These are phyloP conservation scores for Psittacus erithacus DNA, from an alignment of 2,113 vertebrate genomes.

Conservation along the genomic window DNA sequence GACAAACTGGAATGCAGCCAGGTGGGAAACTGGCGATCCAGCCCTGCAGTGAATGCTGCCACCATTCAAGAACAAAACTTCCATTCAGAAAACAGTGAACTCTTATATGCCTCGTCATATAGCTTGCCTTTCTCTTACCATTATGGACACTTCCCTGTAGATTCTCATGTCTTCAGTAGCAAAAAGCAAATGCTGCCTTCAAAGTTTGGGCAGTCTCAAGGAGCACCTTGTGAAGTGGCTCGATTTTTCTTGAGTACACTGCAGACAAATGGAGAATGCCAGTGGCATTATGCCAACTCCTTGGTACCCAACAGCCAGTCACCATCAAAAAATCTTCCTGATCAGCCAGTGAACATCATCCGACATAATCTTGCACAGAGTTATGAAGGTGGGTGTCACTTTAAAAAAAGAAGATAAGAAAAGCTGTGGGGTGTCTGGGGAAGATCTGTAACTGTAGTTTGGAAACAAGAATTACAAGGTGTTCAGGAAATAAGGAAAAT, in stretches of 20 bases:
- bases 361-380: constrained; percentile 72
- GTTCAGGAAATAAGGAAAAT: not conserved
- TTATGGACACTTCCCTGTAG: constrained; percentile 79
- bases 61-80: constrained; percentile 78
- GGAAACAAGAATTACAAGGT: not conserved
- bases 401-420: not conserved
- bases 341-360: constrained; percentile 67
- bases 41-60: constrained; percentile 64
- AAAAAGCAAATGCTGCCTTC: constrained; percentile 78
- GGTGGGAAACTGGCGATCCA: constrained; percentile 80
- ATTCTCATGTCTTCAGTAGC: constrained; percentile 76
- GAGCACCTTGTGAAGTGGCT: constrained; percentile 79
- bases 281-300: constrained; percentile 82
- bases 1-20: constrained; percentile 82
- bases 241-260: constrained; percentile 81
- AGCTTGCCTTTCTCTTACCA: constrained; percentile 83
- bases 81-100: constrained; percentile 77
- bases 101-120: constrained; percentile 77
- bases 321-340: constrained; percentile 68
- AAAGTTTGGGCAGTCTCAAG: constrained; percentile 76
- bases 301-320: constrained; percentile 70
- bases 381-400: constrained; percentile 81
- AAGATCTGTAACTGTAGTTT: not conserved
- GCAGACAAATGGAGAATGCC: constrained; percentile 79
- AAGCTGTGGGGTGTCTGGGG: not conserved